Base-by-base conservation (phyloP, 2,888 invertebrate species). In the Pseudoips prasinana region DNA sequence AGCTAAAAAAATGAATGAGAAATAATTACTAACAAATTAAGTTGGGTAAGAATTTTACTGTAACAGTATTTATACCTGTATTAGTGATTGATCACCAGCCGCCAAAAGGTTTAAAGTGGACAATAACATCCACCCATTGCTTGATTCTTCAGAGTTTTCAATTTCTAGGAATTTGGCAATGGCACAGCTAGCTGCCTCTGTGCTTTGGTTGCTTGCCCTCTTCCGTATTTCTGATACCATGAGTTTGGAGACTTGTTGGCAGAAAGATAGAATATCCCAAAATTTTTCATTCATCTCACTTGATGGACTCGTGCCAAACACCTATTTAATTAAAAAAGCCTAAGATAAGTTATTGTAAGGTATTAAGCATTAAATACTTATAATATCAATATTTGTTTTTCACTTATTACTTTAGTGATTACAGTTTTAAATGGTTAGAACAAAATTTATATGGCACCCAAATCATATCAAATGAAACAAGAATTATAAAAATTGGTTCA, bases 91-190 rank as follows among this genome's bases (percentile, higher is more conserved):
- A 73, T 96, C 96, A 10, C 98, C 98, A 54, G 96, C 95, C 25
- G 98, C 97, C 55, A 98, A 87, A 10, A 98, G 90, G 90, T 98
- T 98, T 28, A 98, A 85, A 6, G 98, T 95, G 7, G 96, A 95
- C 24, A 98, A 84, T 44, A 98, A 81, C 95, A 98, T 97, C 98
- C 98, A 98, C 2, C 98, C 98, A 79, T 97, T 97, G 64, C 97
- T 97, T 0, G 95, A 95, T 73, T 98, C 97, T 73, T 98, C 96
- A 22, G 94, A 95, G 64, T 95, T 96, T 77, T 97, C 97, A 60
- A 98, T 98, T 88, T 98, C 98, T 33, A 99, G 90, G 84, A 98
- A 99, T 78, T 96, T 96, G 5, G 98, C 98, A 63, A 99, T 99
- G 8, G 98, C 97, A 89, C 95, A 95, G 64, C 98, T 98, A 19